phyloP scores from a whole-genome alignment of 2,888 invertebrate genomes.

The Lithophane socia region DNA sequence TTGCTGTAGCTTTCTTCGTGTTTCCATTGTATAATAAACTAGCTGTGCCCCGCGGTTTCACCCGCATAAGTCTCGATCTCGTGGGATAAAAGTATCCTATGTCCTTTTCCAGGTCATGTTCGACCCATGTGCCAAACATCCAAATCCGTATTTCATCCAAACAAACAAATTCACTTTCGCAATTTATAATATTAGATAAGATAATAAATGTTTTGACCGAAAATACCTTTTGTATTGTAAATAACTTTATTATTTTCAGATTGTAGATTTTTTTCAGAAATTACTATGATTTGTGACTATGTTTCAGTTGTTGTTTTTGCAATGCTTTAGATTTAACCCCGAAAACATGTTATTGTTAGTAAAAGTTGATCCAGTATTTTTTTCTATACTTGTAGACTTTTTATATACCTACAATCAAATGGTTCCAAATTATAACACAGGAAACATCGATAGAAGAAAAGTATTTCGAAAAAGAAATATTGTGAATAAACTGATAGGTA shows the following conservation, averaged over 20 bases:
- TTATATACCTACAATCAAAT: not conserved
- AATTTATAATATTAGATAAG: too few relatives aligned
- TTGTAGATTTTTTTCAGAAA: not conserved
- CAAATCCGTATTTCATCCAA: too few relatives aligned
- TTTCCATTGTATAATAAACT: too few relatives aligned
- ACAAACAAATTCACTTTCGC: too few relatives aligned
- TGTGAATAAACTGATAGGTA: not conserved
- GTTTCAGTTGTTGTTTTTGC: not conserved
- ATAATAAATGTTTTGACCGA: not conserved
- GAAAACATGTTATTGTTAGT: conserved; percentile 11
- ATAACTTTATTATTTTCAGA: not conserved
- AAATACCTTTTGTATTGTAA: not conserved
- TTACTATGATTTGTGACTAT: conserved; percentile 21
- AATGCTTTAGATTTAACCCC: not conserved
- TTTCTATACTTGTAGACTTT: not conserved
- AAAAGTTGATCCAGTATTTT: conserved; percentile 4
- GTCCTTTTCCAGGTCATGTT: too few relatives aligned
- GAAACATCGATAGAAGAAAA: not conserved
- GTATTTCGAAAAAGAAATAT: not conserved
- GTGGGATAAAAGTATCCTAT: too few relatives aligned
- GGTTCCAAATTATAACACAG: not conserved
- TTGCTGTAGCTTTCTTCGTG: not conserved
- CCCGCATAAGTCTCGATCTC: too few relatives aligned
- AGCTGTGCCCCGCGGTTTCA: too few relatives aligned
- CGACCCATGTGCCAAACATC: too few relatives aligned